phyloP scores from a whole-genome alignment of 2,797 vertebrate species.

The Emydoidea blandingii region DNA sequence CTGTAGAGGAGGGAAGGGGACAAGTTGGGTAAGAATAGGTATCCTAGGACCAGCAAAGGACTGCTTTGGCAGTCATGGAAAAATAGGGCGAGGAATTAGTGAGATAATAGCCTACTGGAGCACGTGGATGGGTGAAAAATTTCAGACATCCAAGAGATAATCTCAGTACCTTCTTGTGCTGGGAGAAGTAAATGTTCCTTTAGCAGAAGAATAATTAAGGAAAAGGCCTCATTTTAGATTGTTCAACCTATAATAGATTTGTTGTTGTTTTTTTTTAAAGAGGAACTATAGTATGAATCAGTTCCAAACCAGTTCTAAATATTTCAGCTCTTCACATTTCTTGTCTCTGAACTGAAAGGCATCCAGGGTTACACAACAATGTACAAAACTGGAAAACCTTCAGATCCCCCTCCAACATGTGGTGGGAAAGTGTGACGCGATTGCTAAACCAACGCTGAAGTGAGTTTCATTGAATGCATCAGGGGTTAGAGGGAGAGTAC shows the following conservation, averaged over 20 bases:
- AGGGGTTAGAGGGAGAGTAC: background rate
- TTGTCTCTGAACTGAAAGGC: slow-evolving; percentile 51
- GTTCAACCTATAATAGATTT: background rate
- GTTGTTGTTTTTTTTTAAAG: background rate
- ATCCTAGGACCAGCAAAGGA: background rate
- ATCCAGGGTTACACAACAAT: slow-evolving; percentile 67
- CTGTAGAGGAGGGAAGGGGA: background rate
- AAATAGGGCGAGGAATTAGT: background rate
- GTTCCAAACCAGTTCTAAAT: slow-evolving; percentile 40
- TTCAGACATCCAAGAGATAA: background rate
- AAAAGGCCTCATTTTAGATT: background rate
- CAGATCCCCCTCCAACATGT: slow-evolving; percentile 26
- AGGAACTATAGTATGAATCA: slow-evolving; percentile 17
- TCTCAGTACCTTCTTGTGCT: background rate
- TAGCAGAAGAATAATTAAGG: background rate
- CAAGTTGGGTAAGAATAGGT: background rate
- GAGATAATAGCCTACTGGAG: background rate
- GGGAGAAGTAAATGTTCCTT: background rate
- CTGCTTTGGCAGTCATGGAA: background rate
- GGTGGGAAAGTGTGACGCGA: slow-evolving; percentile 51
- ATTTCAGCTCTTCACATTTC: slow-evolving; percentile 62
- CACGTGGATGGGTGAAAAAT: background rate
- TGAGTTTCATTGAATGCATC: background rate
- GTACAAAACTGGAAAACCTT: slow-evolving; percentile 62
- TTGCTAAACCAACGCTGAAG: background rate